Conservation (phyloP, 2,888 invertebrate species). For the Trilocha varians region DNA sequence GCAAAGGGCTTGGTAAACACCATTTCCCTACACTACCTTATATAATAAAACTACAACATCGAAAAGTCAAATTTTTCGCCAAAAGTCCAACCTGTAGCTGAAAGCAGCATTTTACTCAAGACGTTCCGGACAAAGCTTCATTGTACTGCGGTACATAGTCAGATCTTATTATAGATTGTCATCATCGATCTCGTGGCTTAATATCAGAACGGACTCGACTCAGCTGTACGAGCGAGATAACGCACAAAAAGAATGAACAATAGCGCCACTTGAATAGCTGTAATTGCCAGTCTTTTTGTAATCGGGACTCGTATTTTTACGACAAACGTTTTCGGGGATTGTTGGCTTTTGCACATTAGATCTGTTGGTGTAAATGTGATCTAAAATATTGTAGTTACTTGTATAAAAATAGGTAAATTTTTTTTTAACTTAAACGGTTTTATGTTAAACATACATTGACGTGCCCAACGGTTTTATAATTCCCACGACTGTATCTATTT, state of each 20-base stretch:
- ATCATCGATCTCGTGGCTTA: slow-evolving; percentile 26
- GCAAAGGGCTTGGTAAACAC: background rate
- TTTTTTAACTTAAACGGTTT: too few relatives aligned
- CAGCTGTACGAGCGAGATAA: background rate
- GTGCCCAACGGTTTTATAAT: too few relatives aligned
- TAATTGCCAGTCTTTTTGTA: background rate
- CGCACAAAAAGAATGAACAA: background rate
- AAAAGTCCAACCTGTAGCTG: background rate
- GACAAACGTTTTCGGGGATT: too few relatives aligned
- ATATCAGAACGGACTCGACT: background rate
- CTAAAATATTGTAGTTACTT: too few relatives aligned
- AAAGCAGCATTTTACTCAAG: slow-evolving; percentile 18
- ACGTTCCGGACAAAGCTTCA: slow-evolving; percentile 23
- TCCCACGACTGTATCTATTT: too few relatives aligned
- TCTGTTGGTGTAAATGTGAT: too few relatives aligned
- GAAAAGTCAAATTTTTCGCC: background rate
- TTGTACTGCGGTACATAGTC: slow-evolving; percentile 30
- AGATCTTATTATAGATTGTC: slow-evolving; percentile 51
- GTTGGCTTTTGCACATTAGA: too few relatives aligned
- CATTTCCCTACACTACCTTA: background rate
- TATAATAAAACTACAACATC: background rate
- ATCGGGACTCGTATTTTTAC: background rate
- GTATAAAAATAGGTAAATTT: too few relatives aligned
- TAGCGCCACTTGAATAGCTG: background rate
- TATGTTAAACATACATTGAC: too few relatives aligned